Evolutionary conservation across 2,113 vertebrate genomes (phyloP), one percentile per base, ranked within the genome.

Genomic region (Zingel zingel): DNA sequence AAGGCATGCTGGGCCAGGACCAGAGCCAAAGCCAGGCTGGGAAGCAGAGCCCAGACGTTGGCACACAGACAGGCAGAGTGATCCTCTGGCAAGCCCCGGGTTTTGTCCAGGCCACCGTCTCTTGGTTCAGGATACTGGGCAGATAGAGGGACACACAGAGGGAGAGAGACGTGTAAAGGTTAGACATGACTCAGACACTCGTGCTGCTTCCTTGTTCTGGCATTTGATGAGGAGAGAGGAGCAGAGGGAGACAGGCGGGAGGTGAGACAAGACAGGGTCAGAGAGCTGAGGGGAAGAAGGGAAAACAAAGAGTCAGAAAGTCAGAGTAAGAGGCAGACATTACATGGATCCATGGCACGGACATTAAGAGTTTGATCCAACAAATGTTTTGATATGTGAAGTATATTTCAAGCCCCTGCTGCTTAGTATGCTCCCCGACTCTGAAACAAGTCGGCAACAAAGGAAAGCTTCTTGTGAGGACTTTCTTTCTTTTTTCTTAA

Each of bases 1-100:
- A 94, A 92, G 89, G 91, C 91, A 70, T 89, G 89, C 90, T 90
- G 93, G 81, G 91, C 89, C 92, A 92, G 86, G 86, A 91, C 84
- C 88, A 91, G 82, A 87, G 92, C 93, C 89, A 91, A 66, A 76
- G 79, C 86, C 82, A 93, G 88, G 84, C 90, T 80, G 68, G 76
- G 84, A 61, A 93, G 86, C 88, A 92, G 77, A 84, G 88, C 91
- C 91, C 92, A 94, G 90, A 86, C 76, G 63, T 25, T 92, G 91
- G 93, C 92, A 84, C 70, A 27, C 84, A 92, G 77, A 84, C 87
- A 90, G 53, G 86, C 77, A 21, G 86, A 83, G 74, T 90, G 85
- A 73, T 92, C 91, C 77, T 86, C 88, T 79, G 86, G 74, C 84
- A 90, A 86, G 67, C 66, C 83, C 27, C 1, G 39, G 56, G 88